Evolutionary conservation across 2,888 invertebrate genomes (phyloP).

Genomic region (Rotaria magnacalcarata): DNA sequence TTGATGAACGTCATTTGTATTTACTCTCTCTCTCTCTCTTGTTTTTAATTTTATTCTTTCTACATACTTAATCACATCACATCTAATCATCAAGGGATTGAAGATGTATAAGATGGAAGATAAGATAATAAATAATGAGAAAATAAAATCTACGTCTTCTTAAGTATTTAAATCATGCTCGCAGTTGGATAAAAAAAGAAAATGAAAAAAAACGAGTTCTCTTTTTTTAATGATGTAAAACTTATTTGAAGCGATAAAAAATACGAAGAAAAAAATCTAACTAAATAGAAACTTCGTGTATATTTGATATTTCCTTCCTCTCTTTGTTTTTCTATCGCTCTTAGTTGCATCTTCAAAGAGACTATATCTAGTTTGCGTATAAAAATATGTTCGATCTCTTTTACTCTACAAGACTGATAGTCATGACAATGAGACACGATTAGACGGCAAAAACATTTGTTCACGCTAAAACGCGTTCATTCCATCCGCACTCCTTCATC

Average conservation of each 20-base stretch:
- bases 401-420: not conserved
- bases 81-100: too few species aligned
- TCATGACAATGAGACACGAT: not conserved
- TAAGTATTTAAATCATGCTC: not conserved
- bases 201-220: too few species aligned
- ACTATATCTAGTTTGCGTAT: not conserved
- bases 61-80: too few species aligned
- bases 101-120: too few species aligned
- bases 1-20: not conserved
- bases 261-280: not conserved
- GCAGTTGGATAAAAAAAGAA: not conserved
- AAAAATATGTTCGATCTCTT: not conserved
- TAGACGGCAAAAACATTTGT: constrained; percentile 8
- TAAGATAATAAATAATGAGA: not conserved
- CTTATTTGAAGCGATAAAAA: not conserved
- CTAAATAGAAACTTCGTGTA: not conserved
- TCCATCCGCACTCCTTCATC: not conserved
- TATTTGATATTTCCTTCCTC: not conserved
- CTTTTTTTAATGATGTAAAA: not conserved
- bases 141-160: not conserved
- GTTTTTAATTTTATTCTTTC: too few species aligned
- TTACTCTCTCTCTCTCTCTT: too few species aligned
- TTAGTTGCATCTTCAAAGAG: not conserved
- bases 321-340: not conserved
- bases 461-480: constrained; percentile 11